A percentile compares a stretch with the other conserved stretches of the same genome.
phyloP scores from a whole-genome alignment of 2,113 vertebrate genomes.

The Columba livia region DNA sequence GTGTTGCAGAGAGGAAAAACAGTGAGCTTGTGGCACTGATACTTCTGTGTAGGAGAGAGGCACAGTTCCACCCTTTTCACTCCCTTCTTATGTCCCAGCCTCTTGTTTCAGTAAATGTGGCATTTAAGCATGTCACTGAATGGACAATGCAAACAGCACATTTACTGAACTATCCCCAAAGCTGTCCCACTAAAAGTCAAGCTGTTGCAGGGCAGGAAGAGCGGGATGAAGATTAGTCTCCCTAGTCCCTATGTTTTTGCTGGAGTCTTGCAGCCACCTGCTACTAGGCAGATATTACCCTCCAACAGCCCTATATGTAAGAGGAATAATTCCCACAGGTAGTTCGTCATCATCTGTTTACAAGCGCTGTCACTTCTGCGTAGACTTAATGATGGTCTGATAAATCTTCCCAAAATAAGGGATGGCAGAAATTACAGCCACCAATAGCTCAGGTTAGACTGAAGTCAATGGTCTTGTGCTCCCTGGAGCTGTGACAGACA shows the following conservation, averaged over 20 bases:
- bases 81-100: neutral
- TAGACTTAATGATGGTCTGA: neutral
- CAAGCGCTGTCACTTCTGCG: neutral
- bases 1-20: neutral
- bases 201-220: neutral
- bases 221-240: neutral
- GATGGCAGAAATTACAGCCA: neutral
- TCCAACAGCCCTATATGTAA: neutral
- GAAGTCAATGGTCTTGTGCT: neutral
- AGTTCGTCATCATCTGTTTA: neutral
- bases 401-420: neutral
- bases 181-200: neutral
- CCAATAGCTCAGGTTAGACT: neutral
- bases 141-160: neutral
- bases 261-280: neutral
- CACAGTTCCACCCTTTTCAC: neutral
- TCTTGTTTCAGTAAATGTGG: neutral
- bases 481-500: neutral
- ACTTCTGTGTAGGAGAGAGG: neutral
- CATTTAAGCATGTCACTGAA: neutral
- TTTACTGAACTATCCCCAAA: neutral
- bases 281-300: neutral
- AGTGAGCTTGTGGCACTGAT: accelerated
- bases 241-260: neutral
- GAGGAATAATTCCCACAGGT: neutral